These are phyloP conservation scores for Syrphus vitripennis DNA, from an alignment of 2,888 invertebrate species.

Conservation along the genomic window DNA sequence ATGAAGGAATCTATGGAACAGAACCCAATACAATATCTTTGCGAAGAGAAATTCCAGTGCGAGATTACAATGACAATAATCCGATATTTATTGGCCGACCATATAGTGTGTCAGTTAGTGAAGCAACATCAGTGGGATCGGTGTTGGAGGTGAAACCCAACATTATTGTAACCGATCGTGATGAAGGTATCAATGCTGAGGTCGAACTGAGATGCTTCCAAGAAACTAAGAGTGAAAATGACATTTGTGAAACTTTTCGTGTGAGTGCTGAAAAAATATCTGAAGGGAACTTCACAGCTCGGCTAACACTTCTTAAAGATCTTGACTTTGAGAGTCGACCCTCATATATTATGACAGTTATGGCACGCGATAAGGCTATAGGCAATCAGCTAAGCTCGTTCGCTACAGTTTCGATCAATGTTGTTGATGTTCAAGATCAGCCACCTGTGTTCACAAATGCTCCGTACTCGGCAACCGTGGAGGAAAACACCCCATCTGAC, in stretches of 20 bases:
- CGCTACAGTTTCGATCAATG: slow-evolving; percentile 88
- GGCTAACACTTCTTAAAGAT: slow-evolving; percentile 85
- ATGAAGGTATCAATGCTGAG: slow-evolving; percentile 88
- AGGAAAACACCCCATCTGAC: slow-evolving; percentile 87
- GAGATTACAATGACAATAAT: slow-evolving; percentile 91
- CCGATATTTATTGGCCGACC: slow-evolving; percentile 89
- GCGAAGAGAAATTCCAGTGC: slow-evolving; percentile 88
- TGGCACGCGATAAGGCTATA: slow-evolving; percentile 85
- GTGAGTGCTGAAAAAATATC: slow-evolving; percentile 85
- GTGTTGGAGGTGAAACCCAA: slow-evolving; percentile 83
- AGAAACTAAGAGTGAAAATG: slow-evolving; percentile 83
- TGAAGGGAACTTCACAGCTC: slow-evolving; percentile 87
- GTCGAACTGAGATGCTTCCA: slow-evolving; percentile 85
- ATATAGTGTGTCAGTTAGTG: slow-evolving; percentile 87
- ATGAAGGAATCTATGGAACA: slow-evolving; percentile 86
- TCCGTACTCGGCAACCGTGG: slow-evolving; percentile 89
- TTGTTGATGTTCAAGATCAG: slow-evolving; percentile 91
- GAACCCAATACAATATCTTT: slow-evolving; percentile 91
- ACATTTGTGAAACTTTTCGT: slow-evolving; percentile 87
- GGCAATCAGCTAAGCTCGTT: slow-evolving; percentile 85
- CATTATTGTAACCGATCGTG: slow-evolving; percentile 87
- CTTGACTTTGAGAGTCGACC: slow-evolving; percentile 90
- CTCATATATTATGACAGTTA: slow-evolving; percentile 86
- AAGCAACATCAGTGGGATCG: slow-evolving; percentile 85
- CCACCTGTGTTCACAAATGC: slow-evolving; percentile 91